phyloP scores from a whole-genome alignment of 2,888 invertebrate species.

The Lacanobia oleracea region DNA sequence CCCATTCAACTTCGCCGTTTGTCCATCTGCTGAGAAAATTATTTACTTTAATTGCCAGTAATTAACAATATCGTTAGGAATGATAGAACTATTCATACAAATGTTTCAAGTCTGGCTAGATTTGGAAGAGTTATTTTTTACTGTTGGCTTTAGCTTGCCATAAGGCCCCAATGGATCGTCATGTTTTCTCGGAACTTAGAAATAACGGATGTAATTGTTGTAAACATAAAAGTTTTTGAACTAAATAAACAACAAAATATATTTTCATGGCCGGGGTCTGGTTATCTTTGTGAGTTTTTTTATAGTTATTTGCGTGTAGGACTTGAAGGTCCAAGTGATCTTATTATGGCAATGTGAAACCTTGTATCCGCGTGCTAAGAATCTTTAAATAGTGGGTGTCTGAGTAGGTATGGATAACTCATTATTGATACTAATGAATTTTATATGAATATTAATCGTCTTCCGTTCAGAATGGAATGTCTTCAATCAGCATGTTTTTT shows the following conservation, averaged over 20 bases:
- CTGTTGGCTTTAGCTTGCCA: no score
- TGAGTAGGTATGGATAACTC: conserved; percentile 62
- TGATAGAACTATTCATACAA: no score
- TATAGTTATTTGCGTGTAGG: conserved; percentile 72
- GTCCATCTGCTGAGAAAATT: conserved; percentile 80
- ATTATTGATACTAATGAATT: conserved; percentile 65
- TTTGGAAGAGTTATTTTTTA: no score
- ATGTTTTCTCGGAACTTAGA: neutral
- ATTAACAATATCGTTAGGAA: no score
- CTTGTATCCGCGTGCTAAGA: conserved; percentile 69
- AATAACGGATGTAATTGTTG: conserved; percentile 7
- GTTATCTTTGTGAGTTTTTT: conserved; percentile 67
- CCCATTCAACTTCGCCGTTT: conserved; percentile 87
- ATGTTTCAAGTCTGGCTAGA: no score
- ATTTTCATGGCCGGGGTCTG: conserved; percentile 61
- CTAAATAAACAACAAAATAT: conserved; percentile 28
- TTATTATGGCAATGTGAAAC: conserved; percentile 72
- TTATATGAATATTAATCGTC: conserved; percentile 72
- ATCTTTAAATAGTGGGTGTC: conserved; percentile 73
- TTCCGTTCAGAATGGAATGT: conserved; percentile 71
- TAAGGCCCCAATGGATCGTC: no score
- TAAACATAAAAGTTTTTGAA: conserved; percentile 15
- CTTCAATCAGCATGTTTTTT: conserved; percentile 18
- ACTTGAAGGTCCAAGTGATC: conserved; percentile 74
- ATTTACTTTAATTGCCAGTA: neutral